Conservation (phyloP, 1,140 invertebrate genomes). For the Sarcophaga peregrina region DNA sequence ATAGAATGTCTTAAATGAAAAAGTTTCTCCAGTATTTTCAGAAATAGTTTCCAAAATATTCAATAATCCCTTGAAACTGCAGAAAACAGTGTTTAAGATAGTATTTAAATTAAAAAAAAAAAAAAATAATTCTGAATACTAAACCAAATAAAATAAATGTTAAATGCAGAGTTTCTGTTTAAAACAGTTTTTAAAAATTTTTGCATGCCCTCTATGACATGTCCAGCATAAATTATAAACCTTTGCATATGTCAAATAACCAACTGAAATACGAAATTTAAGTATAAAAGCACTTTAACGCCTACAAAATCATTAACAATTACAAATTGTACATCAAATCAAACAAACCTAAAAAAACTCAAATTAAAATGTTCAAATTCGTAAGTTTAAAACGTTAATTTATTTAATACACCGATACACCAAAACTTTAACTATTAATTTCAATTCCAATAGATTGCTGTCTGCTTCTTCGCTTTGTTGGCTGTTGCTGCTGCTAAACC, state of each 20-base stretch:
- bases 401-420: not conserved
- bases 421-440: not conserved
- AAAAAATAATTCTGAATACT: too few relatives aligned
- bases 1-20: too few relatives aligned
- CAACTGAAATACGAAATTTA: not conserved
- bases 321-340: constrained; percentile 27
- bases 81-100: too few relatives aligned
- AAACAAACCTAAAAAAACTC: constrained; percentile 12
- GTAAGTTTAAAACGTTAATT: constrained; percentile 51
- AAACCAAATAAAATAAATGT: not conserved
- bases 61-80: too few relatives aligned
- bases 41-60: too few relatives aligned
- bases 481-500: constrained; percentile 58
- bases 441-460: constrained; percentile 51
- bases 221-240: not conserved
- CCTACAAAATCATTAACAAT: constrained; percentile 40
- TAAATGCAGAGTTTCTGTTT: too few relatives aligned
- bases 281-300: constrained; percentile 51
- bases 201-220: not conserved
- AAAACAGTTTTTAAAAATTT: not conserved
- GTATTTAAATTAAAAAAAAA: too few relatives aligned
- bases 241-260: not conserved
- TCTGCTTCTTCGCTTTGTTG: constrained; percentile 61
- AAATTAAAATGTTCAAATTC: constrained; percentile 58
- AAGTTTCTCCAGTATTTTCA: too few relatives aligned